Conservation (phyloP, 2,888 invertebrate genomes). For the Drosophila falleni region DNA sequence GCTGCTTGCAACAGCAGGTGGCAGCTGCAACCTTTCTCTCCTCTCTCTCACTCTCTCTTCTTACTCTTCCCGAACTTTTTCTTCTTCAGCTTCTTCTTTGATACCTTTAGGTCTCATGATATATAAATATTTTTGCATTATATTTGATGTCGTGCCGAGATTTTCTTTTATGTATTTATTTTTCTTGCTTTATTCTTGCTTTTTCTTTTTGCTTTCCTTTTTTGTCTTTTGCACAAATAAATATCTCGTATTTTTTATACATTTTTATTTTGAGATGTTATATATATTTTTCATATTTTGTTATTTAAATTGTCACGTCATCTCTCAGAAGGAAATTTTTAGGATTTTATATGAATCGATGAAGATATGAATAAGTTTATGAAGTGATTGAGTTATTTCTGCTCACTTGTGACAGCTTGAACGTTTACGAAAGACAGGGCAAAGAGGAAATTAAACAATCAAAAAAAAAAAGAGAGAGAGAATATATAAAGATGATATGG, state of each 20-base stretch:
- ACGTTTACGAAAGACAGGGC: constrained; percentile 2
- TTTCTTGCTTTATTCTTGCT: background rate
- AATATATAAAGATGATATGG: background rate
- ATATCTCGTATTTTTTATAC: constrained; percentile 20
- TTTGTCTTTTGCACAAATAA: constrained; percentile 2
- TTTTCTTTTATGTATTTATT: constrained; percentile 19
- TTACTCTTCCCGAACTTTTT: background rate
- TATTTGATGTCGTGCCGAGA: constrained; percentile 15
- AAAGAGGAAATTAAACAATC: background rate
- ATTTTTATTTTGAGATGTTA: constrained; percentile 19
- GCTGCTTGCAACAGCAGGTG: constrained; percentile 14
- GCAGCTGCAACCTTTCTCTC: background rate
- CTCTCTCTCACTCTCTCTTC: too few species aligned
- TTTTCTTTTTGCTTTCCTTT: background rate
- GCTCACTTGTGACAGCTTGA: background rate
- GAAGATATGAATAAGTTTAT: background rate
- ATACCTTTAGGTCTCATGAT: background rate
- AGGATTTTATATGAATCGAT: background rate
- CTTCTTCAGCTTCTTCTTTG: too few species aligned
- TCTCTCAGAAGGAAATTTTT: background rate
- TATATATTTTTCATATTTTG: constrained; percentile 9
- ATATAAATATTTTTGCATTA: constrained; percentile 22
- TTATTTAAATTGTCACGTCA: background rate
- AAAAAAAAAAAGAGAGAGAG: background rate
- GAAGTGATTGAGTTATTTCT: background rate